These are phyloP conservation scores for Amphipoea oculea DNA, from an alignment of 2,888 invertebrate species.

Conservation along the genomic window DNA sequence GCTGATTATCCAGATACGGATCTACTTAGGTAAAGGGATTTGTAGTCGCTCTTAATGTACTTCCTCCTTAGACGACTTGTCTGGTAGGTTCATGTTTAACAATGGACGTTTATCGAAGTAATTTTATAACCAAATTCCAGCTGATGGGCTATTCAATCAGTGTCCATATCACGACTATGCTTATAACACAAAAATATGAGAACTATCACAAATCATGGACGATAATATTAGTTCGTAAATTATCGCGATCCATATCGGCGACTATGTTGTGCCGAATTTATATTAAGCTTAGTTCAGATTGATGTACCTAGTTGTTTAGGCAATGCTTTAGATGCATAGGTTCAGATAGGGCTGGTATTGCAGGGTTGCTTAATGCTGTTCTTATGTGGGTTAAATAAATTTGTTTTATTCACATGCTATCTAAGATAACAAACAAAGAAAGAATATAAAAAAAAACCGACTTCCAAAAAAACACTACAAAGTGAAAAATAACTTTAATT, in stretches of 20 bases:
- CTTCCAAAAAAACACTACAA: too few species aligned
- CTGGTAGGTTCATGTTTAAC: background rate
- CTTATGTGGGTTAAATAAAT: background rate
- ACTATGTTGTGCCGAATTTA: background rate
- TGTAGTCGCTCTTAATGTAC: background rate
- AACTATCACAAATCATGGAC: slow-evolving; percentile 41
- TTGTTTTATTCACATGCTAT: background rate
- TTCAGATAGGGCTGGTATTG: background rate
- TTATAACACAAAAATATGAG: slow-evolving; percentile 10
- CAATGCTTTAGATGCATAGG: background rate
- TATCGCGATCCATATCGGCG: slow-evolving; percentile 5
- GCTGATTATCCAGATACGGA: background rate
- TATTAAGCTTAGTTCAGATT: slow-evolving; percentile 35
- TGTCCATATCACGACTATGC: background rate
- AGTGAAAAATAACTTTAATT: too few species aligned
- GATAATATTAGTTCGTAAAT: slow-evolving; percentile 40
- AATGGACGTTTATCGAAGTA: background rate
- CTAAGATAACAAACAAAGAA: background rate
- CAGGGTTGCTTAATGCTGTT: background rate
- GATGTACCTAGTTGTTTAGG: background rate
- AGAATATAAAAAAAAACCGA: too few species aligned
- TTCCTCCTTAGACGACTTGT: too few species aligned
- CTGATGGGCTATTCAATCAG: background rate
- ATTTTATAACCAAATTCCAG: background rate
- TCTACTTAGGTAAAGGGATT: background rate